These are phyloP conservation scores for Aphelocoma coerulescens DNA, from an alignment of 2,113 vertebrate genomes.

Conservation along the genomic window DNA sequence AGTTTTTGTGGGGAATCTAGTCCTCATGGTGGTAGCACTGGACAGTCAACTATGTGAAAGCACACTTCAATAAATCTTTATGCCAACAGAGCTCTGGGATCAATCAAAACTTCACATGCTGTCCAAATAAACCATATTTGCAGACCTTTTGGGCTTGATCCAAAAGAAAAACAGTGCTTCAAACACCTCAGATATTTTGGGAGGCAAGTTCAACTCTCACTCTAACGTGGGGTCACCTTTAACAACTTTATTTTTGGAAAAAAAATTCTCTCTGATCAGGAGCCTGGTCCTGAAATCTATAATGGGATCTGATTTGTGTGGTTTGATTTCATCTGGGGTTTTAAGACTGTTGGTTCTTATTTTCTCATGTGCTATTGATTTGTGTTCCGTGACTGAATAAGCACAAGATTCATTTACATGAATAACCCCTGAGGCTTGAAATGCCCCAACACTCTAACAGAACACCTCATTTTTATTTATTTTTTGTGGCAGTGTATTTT, in stretches of 20 bases:
- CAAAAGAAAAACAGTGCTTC: background rate
- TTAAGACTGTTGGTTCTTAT: conserved; percentile 5
- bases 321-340: conserved; percentile 10
- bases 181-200: background rate
- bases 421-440: background rate
- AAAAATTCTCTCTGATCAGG: background rate
- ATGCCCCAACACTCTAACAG: background rate
- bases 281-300: background rate
- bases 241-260: background rate
- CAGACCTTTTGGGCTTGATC: background rate
- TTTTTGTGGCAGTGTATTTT: background rate
- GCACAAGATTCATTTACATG: conserved; percentile 19
- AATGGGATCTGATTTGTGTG: background rate
- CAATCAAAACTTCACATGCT: background rate
- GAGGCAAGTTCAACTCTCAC: background rate
- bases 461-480: background rate
- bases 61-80: background rate
- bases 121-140: background rate
- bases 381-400: conserved; percentile 20
- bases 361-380: conserved; percentile 25
- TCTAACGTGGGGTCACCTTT: background rate
- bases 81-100: background rate
- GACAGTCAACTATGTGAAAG: background rate
- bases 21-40: background rate
- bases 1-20: background rate